Evolutionary conservation across 2,888 invertebrate species (phyloP), one percentile per base, ranked within the genome.

Genomic region (Auanema freiburgensis): DNA sequence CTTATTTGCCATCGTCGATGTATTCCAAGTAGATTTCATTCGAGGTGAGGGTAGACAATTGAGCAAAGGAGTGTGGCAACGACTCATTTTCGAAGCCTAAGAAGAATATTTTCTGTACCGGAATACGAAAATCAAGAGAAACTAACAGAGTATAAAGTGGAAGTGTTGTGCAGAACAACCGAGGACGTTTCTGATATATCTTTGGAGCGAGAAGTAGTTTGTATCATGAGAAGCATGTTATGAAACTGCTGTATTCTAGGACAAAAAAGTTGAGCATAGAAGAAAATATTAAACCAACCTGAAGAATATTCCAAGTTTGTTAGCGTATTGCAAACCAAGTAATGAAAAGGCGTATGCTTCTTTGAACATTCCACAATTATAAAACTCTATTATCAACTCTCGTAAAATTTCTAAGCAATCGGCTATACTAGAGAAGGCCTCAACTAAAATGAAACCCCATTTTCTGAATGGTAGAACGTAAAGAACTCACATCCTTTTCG

Each of bases 251-350:
- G 16, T 3, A 25, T 55, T 40, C 61, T 61, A 44, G 33, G 46
- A 16, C 4, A 1, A 55, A 44, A 10, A 21, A 33, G 4, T 51
- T 52, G 2, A 14, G 18, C 51, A 44, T 18, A 33, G 46, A 46
- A 46, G 11, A 43, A 12, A 14, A 43, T 43, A 43, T 12, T 43
- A 14, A 43, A 18, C 46, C 11, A 24, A 57, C 62, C 56, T 56
- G 5, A 50, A n/a, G 41, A 42, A 51, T n/a, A 25, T 46, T 16
- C 62, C 62, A n/a, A 62, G n/a, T 23, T 62, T 62, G 18, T 18
- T 41, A 2, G 62, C 56, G 11, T 42, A 23, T 21, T 57, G 50
- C 8, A 57, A 41, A 3, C 21, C 50, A 12, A 24, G 12, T 33
- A 50, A 49, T 18, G 57, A 21, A 24, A 23, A 42, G 1, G 14